Percentiles rank a stretch among this genome's conserved stretches.
Conservation (phyloP, 1,140 invertebrate genomes). For the Dryas iulia region DNA sequence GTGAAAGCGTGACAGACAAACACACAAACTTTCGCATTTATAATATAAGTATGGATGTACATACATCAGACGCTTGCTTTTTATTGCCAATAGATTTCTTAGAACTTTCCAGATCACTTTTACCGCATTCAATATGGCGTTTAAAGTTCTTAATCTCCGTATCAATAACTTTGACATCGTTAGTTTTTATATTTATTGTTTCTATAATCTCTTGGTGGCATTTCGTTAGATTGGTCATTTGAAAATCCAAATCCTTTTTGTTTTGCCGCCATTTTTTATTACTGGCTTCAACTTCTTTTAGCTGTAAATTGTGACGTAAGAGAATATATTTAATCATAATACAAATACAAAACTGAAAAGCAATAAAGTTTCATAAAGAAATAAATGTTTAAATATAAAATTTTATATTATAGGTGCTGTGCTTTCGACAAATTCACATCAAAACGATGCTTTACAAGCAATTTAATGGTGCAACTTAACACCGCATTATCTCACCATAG, state of each 20-base stretch:
- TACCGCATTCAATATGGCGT: conserved; percentile 49
- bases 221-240: conserved; percentile 52
- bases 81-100: conserved; percentile 44
- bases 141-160: conserved; percentile 52
- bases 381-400: no score
- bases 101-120: conserved; percentile 44
- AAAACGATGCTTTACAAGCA: no score
- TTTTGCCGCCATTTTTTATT: conserved; percentile 61
- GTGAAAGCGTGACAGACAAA: no score
- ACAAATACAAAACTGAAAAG: neutral
- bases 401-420: no score
- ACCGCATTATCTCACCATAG: no score
- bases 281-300: conserved; percentile 55
- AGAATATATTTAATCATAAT: neutral
- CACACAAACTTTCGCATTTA: no score
- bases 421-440: no score
- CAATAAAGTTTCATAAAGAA: neutral
- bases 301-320: conserved; percentile 34
- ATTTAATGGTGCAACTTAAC: no score
- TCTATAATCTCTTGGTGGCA: conserved; percentile 58
- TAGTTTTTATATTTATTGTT: conserved; percentile 54
- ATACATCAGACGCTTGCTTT: conserved; percentile 54
- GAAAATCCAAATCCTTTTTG: conserved; percentile 62
- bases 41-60: neutral
- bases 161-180: conserved; percentile 56